Percentiles rank a stretch among this genome's conserved stretches.
These are phyloP conservation scores for Seriola dumerili DNA, from an alignment of 2,113 vertebrate genomes.

Conservation along the genomic window DNA sequence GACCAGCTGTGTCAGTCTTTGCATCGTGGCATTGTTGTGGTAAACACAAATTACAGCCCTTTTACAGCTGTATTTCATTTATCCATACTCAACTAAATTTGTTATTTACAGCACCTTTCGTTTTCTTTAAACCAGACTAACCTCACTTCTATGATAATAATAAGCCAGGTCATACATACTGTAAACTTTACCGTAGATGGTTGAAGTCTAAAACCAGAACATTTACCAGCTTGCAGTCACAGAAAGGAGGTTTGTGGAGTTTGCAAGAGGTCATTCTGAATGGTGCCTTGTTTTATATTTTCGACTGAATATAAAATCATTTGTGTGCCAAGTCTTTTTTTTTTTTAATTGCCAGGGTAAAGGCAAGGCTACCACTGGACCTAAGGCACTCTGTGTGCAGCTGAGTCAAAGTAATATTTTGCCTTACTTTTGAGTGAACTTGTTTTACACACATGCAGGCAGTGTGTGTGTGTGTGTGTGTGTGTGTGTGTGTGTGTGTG, in stretches of 20 bases:
- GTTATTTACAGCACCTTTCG: background rate
- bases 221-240: constrained; percentile 8
- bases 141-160: background rate
- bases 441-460: constrained; percentile 42
- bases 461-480: background rate
- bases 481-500: background rate
- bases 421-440: constrained; percentile 66
- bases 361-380: constrained; percentile 54
- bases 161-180: constrained; percentile 2
- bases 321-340: constrained; percentile 25
- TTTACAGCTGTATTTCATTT: background rate
- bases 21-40: background rate
- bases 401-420: constrained; percentile 58
- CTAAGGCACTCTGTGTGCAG: constrained; percentile 63
- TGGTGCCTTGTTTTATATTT: constrained; percentile 45
- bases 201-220: background rate
- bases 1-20: background rate
- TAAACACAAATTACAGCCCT: background rate
- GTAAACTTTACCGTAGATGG: background rate
- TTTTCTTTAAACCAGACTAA: constrained; percentile 7
- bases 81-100: background rate
- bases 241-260: constrained; percentile 19
- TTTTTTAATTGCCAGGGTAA: constrained; percentile 56
- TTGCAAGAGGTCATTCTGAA: constrained; percentile 35
- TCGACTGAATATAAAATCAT: constrained; percentile 51